phyloP scores from a whole-genome alignment of 1,140 invertebrate species.

The Reticulitermes speratus region DNA sequence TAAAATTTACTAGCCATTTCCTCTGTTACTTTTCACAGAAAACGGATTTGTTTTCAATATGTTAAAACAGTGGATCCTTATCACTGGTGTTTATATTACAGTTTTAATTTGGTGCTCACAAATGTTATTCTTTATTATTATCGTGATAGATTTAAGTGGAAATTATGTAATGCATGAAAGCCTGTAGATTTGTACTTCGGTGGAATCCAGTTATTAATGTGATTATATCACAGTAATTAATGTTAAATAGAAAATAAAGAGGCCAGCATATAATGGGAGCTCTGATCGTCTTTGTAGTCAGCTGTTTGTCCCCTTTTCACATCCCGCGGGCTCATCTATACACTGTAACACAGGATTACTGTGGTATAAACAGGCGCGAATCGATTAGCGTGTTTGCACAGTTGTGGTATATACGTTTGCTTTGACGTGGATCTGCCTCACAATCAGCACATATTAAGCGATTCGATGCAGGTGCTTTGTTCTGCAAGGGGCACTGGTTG shows the following conservation, averaged over 20 bases:
- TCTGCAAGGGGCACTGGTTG: background rate
- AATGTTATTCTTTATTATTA: too few relatives aligned
- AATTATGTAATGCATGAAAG: too few relatives aligned
- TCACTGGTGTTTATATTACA: too few relatives aligned
- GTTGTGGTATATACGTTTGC: background rate
- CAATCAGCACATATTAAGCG: background rate
- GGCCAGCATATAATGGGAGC: background rate
- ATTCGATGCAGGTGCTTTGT: background rate
- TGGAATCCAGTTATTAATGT: background rate
- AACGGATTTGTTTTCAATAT: too few relatives aligned
- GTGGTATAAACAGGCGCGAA: background rate
- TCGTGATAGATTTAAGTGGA: too few relatives aligned
- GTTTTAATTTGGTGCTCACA: too few relatives aligned
- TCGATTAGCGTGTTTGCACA: slow-evolving; percentile 15
- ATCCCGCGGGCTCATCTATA: background rate
- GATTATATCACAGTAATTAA: background rate
- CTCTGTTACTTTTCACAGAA: too few relatives aligned
- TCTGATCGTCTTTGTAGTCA: background rate
- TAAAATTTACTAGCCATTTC: too few relatives aligned
- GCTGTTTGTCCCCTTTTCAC: background rate
- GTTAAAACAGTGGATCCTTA: too few relatives aligned
- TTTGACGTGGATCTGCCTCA: background rate
- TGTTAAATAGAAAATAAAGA: background rate
- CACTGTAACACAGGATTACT: background rate
- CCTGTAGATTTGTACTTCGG: too few relatives aligned